Percentiles rank a stretch among this genome's conserved stretches.
These are phyloP conservation scores for Pygmarrhopalites habei DNA, from an alignment of 1,140 invertebrate species.

Conservation along the genomic window DNA sequence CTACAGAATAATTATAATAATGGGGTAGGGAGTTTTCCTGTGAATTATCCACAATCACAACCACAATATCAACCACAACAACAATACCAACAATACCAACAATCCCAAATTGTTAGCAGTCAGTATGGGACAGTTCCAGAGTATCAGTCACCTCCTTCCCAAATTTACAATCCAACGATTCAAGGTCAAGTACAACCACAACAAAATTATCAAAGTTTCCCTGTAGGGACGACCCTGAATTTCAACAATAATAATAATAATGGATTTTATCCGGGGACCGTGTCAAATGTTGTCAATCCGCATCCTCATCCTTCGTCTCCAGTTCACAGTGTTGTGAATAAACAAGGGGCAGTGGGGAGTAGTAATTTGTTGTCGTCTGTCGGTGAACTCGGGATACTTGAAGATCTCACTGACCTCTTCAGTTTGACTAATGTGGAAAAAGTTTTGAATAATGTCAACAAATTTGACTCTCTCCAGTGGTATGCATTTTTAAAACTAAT, in stretches of 20 bases:
- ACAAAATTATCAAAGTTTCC: no score
- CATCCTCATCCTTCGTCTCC: neutral
- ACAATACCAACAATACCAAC: neutral
- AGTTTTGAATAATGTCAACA: conserved; percentile 24
- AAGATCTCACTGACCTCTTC: conserved; percentile 16
- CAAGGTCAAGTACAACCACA: no score
- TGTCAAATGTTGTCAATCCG: neutral
- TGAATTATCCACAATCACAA: neutral
- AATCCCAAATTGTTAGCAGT: no score
- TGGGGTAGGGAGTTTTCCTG: no score
- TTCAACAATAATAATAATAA: no score
- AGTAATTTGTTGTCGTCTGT: no score
- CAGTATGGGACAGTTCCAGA: no score
- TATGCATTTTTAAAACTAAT: no score
- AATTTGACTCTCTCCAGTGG: conserved; percentile 34
- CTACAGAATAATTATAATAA: neutral
- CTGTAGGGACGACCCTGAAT: no score
- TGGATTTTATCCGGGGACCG: no score
- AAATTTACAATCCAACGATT: no score
- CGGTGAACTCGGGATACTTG: neutral
- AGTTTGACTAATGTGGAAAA: conserved; percentile 23
- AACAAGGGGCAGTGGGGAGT: neutral
- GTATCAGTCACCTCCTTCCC: no score
- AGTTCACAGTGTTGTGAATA: neutral
- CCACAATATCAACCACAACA: neutral